Evolutionary conservation across 2,797 vertebrate species (phyloP), one percentile per base, ranked within the genome.

Genomic region (Pterois miles): DNA sequence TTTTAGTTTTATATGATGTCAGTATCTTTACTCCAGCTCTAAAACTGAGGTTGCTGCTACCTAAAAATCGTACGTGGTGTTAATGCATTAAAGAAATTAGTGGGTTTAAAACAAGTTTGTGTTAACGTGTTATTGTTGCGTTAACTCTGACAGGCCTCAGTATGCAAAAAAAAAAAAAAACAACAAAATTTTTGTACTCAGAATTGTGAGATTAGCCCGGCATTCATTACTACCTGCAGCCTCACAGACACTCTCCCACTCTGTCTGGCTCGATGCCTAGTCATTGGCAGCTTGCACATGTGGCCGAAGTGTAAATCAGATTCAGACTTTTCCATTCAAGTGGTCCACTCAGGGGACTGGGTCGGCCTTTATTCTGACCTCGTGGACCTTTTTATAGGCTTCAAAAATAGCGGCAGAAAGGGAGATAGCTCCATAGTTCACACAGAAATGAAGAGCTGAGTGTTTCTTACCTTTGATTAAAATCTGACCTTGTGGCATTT

Each of bases 321-420:
- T 92, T 92, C 91, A 90, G 93, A 93, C 88, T 93, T 94, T 94
- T 92, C 90, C 87, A 89, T 93, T 93, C 87, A 92, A 91, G 90
- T 90, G 89, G 40, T 87, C 86, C 25, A 84, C 88, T 93, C 85
- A 23, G 80, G 91, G 87, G 92, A 91, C 88, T 84, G 80, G 76
- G 48, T 84, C 87, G 88, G 89, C 92, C 91, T 93, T 93, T 92
- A 85, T 91, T 83, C 81, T 91, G 91, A 93, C 89, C 92, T 93
- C 87, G 89, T 82, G 88, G 86, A 88, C 89, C 90, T 92, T 93
- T 93, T 90, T 86, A 91, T 92, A 91, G 87, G 86, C 89, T 90
- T 75, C 84, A 87, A 89, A 92, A 90, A 83, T 84, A 93, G 86
- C 81, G 88, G 66, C 80, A 75, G 85, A 83, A 84, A 83, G 71